Evolutionary conservation across 2,113 vertebrate species (phyloP).

Genomic region (Lagenorhynchus albirostris): DNA sequence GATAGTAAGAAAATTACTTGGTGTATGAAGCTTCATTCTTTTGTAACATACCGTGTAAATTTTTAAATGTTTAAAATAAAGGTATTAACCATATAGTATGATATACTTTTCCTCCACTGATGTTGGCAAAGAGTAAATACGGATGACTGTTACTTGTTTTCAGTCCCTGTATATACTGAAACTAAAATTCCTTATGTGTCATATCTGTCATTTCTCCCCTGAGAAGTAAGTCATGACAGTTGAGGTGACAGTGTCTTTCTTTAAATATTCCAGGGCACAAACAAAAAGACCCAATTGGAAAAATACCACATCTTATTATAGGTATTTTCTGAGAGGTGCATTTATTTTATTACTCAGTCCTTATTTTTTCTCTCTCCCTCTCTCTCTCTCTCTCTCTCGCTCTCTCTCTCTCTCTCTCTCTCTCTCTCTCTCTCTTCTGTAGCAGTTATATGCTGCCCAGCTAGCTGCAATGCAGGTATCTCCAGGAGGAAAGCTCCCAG

Average conservation of each 20-base stretch:
- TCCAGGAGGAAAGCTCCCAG: slow-evolving; percentile 95
- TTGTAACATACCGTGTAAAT: neutral
- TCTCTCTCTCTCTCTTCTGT: slow-evolving; percentile 44
- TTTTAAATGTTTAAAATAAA: neutral
- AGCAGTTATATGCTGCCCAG: slow-evolving; percentile 99
- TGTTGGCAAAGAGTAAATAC: neutral
- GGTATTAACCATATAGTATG: neutral
- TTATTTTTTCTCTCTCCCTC: slow-evolving; percentile 47
- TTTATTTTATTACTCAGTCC: slow-evolving; percentile 80
- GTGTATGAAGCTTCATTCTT: neutral
- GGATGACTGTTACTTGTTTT: slow-evolving; percentile 46
- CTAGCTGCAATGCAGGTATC: slow-evolving; percentile 99
- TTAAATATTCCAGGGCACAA: slow-evolving; percentile 66
- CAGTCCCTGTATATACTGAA: slow-evolving; percentile 55
- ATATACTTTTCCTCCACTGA: neutral
- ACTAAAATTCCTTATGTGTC: slow-evolving; percentile 76
- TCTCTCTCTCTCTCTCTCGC: neutral
- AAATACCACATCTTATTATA: neutral
- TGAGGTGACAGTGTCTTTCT: slow-evolving; percentile 68
- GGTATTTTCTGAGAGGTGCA: slow-evolving; percentile 70
- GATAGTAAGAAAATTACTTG: neutral
- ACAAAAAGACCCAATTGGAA: slow-evolving; percentile 75
- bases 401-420: too few species aligned
- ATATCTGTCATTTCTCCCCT: slow-evolving; percentile 80
- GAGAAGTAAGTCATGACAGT: slow-evolving; percentile 70